phyloP scores from a whole-genome alignment of 1,140 invertebrate species.

The Penaeus chinensis region DNA sequence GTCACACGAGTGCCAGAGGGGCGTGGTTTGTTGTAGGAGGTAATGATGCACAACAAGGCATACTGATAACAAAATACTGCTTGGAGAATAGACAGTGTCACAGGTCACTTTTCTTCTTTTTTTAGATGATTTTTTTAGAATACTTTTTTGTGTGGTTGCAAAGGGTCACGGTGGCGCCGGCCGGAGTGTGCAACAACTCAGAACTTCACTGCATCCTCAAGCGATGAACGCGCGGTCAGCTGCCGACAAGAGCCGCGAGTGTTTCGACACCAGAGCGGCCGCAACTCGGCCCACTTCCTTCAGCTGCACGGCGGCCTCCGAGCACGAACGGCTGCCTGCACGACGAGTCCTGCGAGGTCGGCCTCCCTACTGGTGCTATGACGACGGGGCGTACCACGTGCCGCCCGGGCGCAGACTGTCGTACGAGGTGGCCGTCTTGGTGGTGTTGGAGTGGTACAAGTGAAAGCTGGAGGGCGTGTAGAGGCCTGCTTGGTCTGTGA shows the following conservation, averaged over 20 bases:
- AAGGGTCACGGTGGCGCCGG: no score
- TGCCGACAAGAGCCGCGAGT: no score
- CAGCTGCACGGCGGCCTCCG: no score
- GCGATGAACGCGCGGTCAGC: no score
- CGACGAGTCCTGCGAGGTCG: no score
- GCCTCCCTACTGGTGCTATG: slow-evolving; percentile 70
- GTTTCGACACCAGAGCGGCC: no score
- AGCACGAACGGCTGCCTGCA: no score
- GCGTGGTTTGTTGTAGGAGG: slow-evolving; percentile 17
- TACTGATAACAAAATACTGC: slow-evolving; percentile 47
- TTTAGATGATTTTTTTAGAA: slow-evolving; percentile 21
- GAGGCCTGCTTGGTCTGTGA: slow-evolving; percentile 82
- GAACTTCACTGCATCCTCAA: no score
- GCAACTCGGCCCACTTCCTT: no score
- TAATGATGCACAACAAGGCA: slow-evolving; percentile 43
- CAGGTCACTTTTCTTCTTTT: slow-evolving; percentile 13
- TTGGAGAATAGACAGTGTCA: slow-evolving; percentile 30
- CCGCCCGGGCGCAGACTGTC: slow-evolving; percentile 71
- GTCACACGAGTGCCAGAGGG: not conserved
- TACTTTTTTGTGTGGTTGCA: not conserved
- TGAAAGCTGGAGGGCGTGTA: slow-evolving; percentile 87
- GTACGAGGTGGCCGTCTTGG: slow-evolving; percentile 74
- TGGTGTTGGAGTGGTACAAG: slow-evolving; percentile 80
- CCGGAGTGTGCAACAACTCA: no score
- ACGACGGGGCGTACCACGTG: slow-evolving; percentile 83